Percentiles rank a stretch among this genome's conserved stretches.
Evolutionary conservation across 2,113 vertebrate genomes (phyloP).

Genomic region (Menura novaehollandiae): DNA sequence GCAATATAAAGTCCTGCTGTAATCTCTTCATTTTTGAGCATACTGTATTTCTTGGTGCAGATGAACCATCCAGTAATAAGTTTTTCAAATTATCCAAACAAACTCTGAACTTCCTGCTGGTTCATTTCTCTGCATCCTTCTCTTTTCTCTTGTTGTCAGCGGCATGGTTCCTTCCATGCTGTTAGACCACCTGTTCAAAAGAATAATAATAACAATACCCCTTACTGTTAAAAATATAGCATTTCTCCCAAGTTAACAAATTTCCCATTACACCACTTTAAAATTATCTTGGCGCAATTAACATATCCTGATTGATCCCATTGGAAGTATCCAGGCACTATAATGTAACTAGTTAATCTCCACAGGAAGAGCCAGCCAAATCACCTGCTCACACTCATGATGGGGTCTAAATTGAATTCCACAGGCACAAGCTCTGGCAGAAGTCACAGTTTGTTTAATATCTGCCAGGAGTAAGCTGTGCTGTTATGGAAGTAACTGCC

Average conservation of each 20-base stretch:
- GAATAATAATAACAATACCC: constrained; percentile 61
- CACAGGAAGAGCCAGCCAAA: constrained; percentile 44
- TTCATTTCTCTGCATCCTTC: constrained; percentile 34
- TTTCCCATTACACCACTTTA: constrained; percentile 58
- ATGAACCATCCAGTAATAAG: constrained; percentile 39
- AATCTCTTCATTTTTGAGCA: not conserved
- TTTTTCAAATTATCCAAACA: constrained; percentile 53
- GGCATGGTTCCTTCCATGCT: constrained; percentile 46
- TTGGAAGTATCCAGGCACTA: constrained; percentile 42
- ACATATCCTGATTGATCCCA: constrained; percentile 58
- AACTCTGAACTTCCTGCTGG: constrained; percentile 51
- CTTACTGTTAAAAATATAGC: constrained; percentile 63
- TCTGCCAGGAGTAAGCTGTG: not conserved
- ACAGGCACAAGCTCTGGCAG: not conserved
- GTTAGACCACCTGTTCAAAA: constrained; percentile 67
- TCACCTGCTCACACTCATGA: constrained; percentile 31
- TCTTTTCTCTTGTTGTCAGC: constrained; percentile 44
- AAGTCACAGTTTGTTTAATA: constrained; percentile 5
- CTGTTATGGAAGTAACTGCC: not conserved
- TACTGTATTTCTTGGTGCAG: constrained; percentile 32
- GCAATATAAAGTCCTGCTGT: not conserved
- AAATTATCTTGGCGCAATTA: constrained; percentile 60
- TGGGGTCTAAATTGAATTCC: constrained; percentile 50
- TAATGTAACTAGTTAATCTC: constrained; percentile 42
- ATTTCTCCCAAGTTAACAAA: constrained; percentile 60